A percentile compares a stretch with the other conserved stretches of the same genome.
Evolutionary conservation across 2,888 invertebrate species (phyloP).

Genomic region (Hypselothyrea guttata): DNA sequence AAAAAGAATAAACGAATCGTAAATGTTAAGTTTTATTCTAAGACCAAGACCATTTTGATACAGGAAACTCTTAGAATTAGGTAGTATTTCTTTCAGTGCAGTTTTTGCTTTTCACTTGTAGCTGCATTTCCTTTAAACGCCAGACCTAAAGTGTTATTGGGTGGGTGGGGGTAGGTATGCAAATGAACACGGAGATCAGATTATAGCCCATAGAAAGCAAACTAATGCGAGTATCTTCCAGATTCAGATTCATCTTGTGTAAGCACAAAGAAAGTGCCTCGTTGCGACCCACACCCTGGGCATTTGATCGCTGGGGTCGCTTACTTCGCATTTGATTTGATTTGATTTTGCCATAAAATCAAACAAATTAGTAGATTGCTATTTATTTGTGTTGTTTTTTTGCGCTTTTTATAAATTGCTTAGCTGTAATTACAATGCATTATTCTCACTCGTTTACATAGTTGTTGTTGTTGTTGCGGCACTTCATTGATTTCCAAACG

Average conservation of each 20-base stretch:
- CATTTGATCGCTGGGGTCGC: conserved; percentile 44
- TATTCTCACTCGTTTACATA: conserved; percentile 48
- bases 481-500: conserved; percentile 67
- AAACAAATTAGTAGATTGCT: conserved; percentile 64
- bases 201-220: conserved; percentile 28
- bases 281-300: conserved; percentile 52
- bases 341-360: conserved; percentile 68
- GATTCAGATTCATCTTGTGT: conserved; percentile 30
- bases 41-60: too few relatives aligned
- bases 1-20: too few relatives aligned
- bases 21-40: too few relatives aligned
- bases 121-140: conserved; percentile 33
- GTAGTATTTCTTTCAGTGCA: too few relatives aligned
- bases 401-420: conserved; percentile 44
- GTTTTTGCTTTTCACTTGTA: conserved; percentile 10
- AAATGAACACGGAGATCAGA: conserved; percentile 41
- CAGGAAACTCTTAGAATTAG: too few relatives aligned
- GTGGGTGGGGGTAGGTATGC: conserved; percentile 26
- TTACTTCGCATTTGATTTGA: conserved; percentile 62
- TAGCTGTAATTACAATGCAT: conserved; percentile 56
- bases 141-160: conserved; percentile 22
- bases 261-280: conserved; percentile 61
- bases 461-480: conserved; percentile 49
- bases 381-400: conserved; percentile 33
- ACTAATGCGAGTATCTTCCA: neutral